Evolutionary conservation across 2,888 invertebrate species (phyloP).

Genomic region (Cheilosia impressa): DNA sequence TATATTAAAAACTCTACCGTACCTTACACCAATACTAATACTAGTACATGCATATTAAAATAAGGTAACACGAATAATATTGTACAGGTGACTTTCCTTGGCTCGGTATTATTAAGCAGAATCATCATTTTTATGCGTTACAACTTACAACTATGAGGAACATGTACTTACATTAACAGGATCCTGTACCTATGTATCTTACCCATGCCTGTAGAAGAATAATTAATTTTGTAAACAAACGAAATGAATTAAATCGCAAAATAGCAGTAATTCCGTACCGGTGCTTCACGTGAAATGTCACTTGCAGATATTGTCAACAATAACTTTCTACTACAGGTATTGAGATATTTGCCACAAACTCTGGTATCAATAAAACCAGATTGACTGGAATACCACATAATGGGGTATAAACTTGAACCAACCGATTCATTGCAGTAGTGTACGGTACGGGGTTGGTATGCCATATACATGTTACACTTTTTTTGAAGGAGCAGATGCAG

Average conservation of each 20-base stretch:
- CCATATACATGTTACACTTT: background rate
- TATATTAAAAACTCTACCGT: too few species aligned
- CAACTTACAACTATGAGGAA: too few species aligned
- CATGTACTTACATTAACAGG: too few species aligned
- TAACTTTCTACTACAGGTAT: conserved; percentile 15
- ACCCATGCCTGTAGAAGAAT: background rate
- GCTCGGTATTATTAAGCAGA: too few species aligned
- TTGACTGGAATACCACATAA: conserved; percentile 7
- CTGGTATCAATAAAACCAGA: conserved; percentile 27
- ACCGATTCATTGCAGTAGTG: conserved; percentile 1
- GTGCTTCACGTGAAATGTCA: conserved; percentile 9
- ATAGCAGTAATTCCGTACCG: background rate
- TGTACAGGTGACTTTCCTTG: too few species aligned
- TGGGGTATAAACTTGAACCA: background rate
- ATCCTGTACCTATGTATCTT: too few species aligned
- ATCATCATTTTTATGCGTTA: too few species aligned
- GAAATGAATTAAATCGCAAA: conserved; percentile 17
- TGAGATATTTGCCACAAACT: conserved; percentile 6
- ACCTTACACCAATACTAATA: too few species aligned
- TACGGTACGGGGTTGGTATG: conserved; percentile 1
- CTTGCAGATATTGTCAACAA: conserved; percentile 9
- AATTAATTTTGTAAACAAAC: conserved; percentile 10
- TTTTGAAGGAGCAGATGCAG: background rate
- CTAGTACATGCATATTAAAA: too few species aligned
- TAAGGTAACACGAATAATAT: too few species aligned